phyloP scores from a whole-genome alignment of 2,797 vertebrate genomes.

The Acanthiza pusilla region DNA sequence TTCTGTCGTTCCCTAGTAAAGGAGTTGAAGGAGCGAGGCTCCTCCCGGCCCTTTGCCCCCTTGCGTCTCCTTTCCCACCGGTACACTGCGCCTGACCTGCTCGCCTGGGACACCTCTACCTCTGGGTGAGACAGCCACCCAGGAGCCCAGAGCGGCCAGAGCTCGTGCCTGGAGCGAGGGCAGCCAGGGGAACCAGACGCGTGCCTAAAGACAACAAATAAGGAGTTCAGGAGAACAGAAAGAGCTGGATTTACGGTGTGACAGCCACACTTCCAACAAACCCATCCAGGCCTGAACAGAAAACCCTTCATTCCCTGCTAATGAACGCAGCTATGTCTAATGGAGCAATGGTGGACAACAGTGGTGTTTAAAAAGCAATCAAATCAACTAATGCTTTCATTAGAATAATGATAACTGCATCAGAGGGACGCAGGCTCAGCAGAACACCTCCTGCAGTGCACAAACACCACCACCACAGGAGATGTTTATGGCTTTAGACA shows the following conservation, averaged over 20 bases:
- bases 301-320: not conserved
- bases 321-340: not conserved
- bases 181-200: no score
- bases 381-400: constrained; percentile 60
- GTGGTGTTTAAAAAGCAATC: constrained; percentile 60
- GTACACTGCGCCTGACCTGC: no score
- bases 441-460: constrained; percentile 45
- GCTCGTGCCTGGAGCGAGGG: no score
- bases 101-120: no score
- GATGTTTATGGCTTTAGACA: constrained; percentile 66
- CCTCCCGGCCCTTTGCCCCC: no score
- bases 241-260: not conserved
- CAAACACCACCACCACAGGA: constrained; percentile 60
- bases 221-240: not conserved
- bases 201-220: not conserved
- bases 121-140: no score
- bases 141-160: no score
- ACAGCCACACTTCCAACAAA: not conserved
- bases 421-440: constrained; percentile 53
- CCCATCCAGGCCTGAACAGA: not conserved
- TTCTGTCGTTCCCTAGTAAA: no score
- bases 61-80: no score
- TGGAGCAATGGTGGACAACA: constrained; percentile 4
- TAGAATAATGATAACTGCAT: constrained; percentile 62
- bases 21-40: no score